phyloP scores from a whole-genome alignment of 2,888 invertebrate genomes.

The Lysandra bellargus region DNA sequence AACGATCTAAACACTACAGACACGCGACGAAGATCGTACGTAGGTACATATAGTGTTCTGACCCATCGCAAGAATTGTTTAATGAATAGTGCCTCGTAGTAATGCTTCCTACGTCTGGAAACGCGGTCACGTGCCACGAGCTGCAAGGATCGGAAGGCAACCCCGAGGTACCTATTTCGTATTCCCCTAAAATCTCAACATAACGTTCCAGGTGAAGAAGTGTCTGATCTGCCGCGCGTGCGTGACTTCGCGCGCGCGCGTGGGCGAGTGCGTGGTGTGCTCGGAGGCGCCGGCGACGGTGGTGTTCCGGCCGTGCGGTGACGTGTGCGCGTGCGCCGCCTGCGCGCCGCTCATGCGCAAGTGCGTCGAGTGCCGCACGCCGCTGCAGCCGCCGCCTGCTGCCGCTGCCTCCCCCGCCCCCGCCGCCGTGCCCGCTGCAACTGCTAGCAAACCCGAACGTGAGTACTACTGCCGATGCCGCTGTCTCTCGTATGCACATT shows the following conservation, averaged over 20 bases:
- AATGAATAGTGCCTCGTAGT: no score
- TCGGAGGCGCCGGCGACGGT: conserved; percentile 95
- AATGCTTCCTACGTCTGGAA: no score
- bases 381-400: conserved; percentile 74
- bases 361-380: conserved; percentile 95
- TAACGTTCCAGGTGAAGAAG: conserved; percentile 88
- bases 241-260: conserved; percentile 88
- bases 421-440: conserved; percentile 48
- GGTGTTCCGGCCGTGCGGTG: conserved; percentile 96
- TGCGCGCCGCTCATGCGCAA: conserved; percentile 98
- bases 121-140: neutral
- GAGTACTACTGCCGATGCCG: neutral
- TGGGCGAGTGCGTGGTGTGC: conserved; percentile 98
- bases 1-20: neutral
- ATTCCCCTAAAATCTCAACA: neutral
- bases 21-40: no score
- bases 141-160: neutral
- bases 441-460: conserved; percentile 38
- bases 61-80: no score
- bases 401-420: conserved; percentile 59
- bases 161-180: neutral
- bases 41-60: no score
- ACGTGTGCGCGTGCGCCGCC: conserved; percentile 92
- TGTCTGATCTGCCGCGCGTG: conserved; percentile 95
- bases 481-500: neutral